Base-by-base conservation (phyloP, 2,797 vertebrate genomes). In the Taenioides sp. region DNA sequence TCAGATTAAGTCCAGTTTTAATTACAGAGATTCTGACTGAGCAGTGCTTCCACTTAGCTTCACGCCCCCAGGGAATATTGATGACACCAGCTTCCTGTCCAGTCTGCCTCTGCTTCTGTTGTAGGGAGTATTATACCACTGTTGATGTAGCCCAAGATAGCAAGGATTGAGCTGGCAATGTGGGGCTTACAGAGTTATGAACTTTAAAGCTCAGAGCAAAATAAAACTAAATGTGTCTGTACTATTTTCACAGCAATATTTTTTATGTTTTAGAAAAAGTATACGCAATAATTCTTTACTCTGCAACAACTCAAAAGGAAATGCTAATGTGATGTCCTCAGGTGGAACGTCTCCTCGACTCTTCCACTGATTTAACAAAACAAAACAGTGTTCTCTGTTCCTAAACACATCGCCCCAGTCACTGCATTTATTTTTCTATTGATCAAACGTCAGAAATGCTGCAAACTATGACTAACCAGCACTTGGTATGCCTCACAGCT, bases 401-500 rank as follows among this genome's bases (percentile, higher is more conserved):
- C 27, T 34, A 31, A 31, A 67, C 27, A 55, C 27, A 20, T 55
- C 14, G 49, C 49, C 50, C 3, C 28, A 54, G 25, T 67, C 47
- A 31, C 25, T 16, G 28, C 22, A 65, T 65, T 65, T 65, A 22
- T 67, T 34, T 37, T 55, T 55, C 11, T 55, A 67, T 67, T 67
- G 49, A 54, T 67, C 27, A 67, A 54, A 54, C 22, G 65, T 67
- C 49, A 67, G 10, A 54, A 52, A n/a, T 34, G 25, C 23, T 27
- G 14, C 40, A 27, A 25, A 49, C 40, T 50, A 3, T 25, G 16
- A 65, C 62, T 63, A 65, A 43, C 12, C 37, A 25, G 62, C 62
- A 50, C n/a, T 7, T 4, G 25, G 16, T 9, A 31, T 50, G 64
- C 47, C 47, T 50, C 28, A n/a, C 18, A 20, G 64, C 64, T 11